Percentiles rank a stretch among this genome's conserved stretches.
Conservation (phyloP, 2,888 invertebrate species). For the Biston stratarius region DNA sequence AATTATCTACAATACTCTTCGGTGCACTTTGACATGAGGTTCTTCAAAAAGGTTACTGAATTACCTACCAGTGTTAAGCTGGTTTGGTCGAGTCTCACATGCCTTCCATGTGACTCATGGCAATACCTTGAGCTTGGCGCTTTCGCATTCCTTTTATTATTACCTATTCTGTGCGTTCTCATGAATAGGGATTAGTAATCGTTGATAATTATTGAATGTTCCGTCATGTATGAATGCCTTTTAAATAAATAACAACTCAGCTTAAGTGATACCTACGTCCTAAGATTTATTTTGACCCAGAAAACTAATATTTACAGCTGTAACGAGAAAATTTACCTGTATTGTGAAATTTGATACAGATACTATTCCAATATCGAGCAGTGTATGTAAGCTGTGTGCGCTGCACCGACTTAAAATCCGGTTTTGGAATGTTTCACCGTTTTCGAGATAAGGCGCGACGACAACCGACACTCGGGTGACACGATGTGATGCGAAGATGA, state of each 20-base stretch:
- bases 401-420: slow-evolving; percentile 65
- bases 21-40: neutral
- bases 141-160: slow-evolving; percentile 73
- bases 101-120: slow-evolving; percentile 77
- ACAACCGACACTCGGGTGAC: slow-evolving; percentile 36
- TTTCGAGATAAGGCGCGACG: slow-evolving; percentile 57
- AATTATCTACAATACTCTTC: neutral
- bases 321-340: too few species aligned
- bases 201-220: neutral
- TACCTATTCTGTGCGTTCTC: slow-evolving; percentile 48
- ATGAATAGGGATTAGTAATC: slow-evolving; percentile 42
- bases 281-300: neutral
- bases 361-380: slow-evolving; percentile 54
- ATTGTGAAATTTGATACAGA: slow-evolving; percentile 49
- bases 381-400: slow-evolving; percentile 45
- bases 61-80: slow-evolving; percentile 1
- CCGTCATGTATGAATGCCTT: neutral
- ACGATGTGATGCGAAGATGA: slow-evolving; percentile 51
- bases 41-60: slow-evolving; percentile 10
- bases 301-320: neutral
- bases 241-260: neutral
- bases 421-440: slow-evolving; percentile 66
- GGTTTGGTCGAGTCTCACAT: slow-evolving; percentile 59
- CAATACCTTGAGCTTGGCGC: slow-evolving; percentile 65
- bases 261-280: too few species aligned